Evolutionary conservation across 2,888 invertebrate species (phyloP).

Genomic region (Netelia fuscicornis): DNA sequence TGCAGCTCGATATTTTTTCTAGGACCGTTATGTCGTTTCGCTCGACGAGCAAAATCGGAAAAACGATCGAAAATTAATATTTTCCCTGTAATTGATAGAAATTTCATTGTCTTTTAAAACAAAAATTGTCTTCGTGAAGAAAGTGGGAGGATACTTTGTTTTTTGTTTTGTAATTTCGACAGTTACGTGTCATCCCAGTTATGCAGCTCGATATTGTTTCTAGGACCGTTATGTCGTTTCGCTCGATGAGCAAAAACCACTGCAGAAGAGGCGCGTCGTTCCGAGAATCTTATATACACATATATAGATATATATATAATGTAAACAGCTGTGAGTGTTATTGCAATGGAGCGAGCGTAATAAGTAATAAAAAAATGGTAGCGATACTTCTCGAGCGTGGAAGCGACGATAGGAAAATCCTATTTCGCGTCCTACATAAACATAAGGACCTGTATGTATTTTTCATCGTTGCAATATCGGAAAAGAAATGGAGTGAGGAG

Average conservation of each 20-base stretch:
- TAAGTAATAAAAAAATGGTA: constrained; percentile 43
- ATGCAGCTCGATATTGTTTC: constrained; percentile 41
- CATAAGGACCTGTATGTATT: constrained; percentile 1
- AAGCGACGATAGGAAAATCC: constrained; percentile 18
- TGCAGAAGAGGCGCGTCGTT: constrained; percentile 49
- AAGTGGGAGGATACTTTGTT: neutral
- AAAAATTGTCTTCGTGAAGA: neutral
- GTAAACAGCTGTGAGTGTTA: constrained; percentile 13
- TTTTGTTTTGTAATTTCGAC: constrained; percentile 3
- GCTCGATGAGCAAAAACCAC: constrained; percentile 57
- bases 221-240: constrained; percentile 60
- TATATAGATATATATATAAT: constrained; percentile 5
- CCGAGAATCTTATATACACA: constrained; percentile 36
- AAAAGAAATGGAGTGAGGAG: constrained; percentile 33
- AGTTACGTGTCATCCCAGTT: constrained; percentile 27
- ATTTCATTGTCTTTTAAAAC: neutral
- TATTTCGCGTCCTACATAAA: neutral
- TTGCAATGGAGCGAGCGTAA: constrained; percentile 35
- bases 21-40: no score
- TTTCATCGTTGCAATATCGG: constrained; percentile 38
- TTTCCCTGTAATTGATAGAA: no score
- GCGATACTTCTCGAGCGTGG: constrained; percentile 15
- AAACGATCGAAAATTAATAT: neutral
- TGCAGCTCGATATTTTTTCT: no score
- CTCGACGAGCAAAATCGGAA: neutral